Conservation (phyloP, 2,888 invertebrate genomes). For the Choristoneura rosaceana region DNA sequence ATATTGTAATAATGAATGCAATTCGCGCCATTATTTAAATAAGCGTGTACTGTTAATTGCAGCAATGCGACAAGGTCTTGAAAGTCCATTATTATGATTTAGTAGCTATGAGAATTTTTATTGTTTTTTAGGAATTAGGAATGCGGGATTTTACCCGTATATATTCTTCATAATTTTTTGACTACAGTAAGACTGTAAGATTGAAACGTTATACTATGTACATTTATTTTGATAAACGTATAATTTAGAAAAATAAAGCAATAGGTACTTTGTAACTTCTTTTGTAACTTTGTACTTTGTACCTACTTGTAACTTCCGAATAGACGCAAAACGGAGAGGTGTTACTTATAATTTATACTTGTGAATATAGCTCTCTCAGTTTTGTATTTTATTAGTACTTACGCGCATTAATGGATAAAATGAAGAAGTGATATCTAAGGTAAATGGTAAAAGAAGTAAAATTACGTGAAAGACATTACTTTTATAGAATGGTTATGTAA, state of each 20-base stretch:
- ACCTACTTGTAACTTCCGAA: no score
- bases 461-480: conserved; percentile 1
- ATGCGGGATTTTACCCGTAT: neutral
- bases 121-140: conserved; percentile 11
- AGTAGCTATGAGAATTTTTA: conserved; percentile 21
- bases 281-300: no score
- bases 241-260: no score
- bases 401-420: neutral
- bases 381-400: neutral
- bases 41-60: conserved; percentile 36
- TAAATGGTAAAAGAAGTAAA: neutral
- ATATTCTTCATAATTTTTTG: no score
- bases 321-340: no score
- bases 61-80: conserved; percentile 29
- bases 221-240: no score
- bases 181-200: no score
- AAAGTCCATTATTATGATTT: conserved; percentile 32
- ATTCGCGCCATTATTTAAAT: conserved; percentile 29
- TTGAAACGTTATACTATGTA: no score
- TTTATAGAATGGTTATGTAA: neutral
- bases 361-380: neutral
- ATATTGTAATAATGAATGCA: conserved; percentile 54
- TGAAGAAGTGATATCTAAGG: neutral
- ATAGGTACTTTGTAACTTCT: no score
- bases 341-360: no score